Base-by-base conservation (phyloP, 2,797 vertebrate species). In the Oophaga sylvatica region DNA sequence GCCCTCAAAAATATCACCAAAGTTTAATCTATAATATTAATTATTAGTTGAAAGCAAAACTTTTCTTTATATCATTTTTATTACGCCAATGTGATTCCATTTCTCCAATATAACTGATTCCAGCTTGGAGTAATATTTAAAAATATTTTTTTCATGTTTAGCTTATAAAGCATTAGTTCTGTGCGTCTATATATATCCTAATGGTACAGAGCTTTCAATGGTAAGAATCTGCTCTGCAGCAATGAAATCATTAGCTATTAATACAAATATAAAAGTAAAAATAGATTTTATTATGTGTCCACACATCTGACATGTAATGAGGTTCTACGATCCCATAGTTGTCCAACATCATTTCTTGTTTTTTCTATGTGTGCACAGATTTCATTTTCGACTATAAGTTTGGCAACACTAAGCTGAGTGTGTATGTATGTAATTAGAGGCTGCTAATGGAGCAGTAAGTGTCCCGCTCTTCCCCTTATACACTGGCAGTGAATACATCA, bases 401-500 rank as follows among this genome's bases (percentile, higher is more conserved):
- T 84, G 83, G 20, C 70, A 84, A 75, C 68, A n/a, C 70, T 53
- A n/a, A 59, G n/a, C 71, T 48, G 84, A 80, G 53, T 68, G 78
- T 68, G 62, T 65, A 80, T 22, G 53, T 26, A 31, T 79, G 84
- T 76, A 80, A 80, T 78, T 86, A 80, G 76, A 80, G 62, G 41
- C 7, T 3, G 26, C 84, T 86, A 84, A 84, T 84, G 83, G 83
- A 84, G 71, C 41, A 84, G 71, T 84, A 84, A 84, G 83, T 84
- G 83, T 84, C 83, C 83, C 71, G 76, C 59, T 77, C 83, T 84
- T 84, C 71, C 63, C 85, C 79, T 71, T 87, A 56, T 87, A 48
- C 63, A 71, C 59, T 87, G 70, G 41, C 71, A 63, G 75, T 86
- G 73, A 67, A 77, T 79, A 79, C 80, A 87, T 87, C 68, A 81